Conservation (phyloP, 2,797 vertebrate genomes). For the Orientallactaga sibirica region DNA sequence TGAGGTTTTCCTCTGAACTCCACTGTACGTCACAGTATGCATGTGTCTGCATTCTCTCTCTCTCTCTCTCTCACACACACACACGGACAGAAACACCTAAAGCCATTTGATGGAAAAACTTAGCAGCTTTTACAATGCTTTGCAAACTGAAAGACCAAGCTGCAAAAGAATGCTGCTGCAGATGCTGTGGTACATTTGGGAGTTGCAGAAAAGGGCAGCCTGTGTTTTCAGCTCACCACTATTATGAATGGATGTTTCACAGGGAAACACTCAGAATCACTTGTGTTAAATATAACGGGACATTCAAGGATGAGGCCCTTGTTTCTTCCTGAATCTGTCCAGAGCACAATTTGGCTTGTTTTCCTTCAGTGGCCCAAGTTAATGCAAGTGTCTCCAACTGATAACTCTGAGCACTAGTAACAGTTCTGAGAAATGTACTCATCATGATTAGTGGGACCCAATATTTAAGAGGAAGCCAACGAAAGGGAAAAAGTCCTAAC, state of each 20-base stretch:
- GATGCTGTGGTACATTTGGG: background rate
- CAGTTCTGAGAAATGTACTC: too few relatives aligned
- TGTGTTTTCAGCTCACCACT: background rate
- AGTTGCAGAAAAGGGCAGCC: background rate
- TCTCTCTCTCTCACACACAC: too few relatives aligned
- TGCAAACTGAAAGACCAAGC: background rate
- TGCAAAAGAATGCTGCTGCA: background rate
- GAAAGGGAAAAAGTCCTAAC: background rate
- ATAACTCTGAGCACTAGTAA: background rate
- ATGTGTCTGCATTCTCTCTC: too few relatives aligned
- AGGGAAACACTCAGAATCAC: background rate
- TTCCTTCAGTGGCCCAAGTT: background rate
- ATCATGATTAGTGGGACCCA: background rate
- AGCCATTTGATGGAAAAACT: background rate
- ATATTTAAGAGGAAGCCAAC: background rate
- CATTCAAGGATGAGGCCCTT: too few relatives aligned
- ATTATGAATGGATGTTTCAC: fast-evolving
- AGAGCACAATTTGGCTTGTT: background rate
- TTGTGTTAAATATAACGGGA: background rate
- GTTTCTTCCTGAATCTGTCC: background rate
- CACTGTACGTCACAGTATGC: too few relatives aligned
- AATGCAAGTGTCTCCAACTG: background rate
- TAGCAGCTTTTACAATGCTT: background rate
- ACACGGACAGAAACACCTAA: too few relatives aligned
- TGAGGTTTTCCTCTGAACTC: too few relatives aligned